Conservation (phyloP, 2,113 vertebrate species). For the Synchiropus splendidus region DNA sequence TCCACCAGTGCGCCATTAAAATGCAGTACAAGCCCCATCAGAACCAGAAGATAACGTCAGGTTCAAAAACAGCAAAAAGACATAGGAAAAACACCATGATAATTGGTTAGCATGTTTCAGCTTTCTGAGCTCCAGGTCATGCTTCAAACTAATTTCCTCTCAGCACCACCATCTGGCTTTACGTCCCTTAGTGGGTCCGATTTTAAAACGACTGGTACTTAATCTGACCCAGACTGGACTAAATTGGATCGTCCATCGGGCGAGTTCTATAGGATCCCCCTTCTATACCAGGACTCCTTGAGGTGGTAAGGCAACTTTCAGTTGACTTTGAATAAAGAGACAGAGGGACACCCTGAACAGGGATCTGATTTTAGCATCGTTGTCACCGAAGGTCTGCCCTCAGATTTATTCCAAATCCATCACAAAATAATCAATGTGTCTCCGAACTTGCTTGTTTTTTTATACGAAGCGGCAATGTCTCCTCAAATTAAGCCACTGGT, state of each 20-base stretch:
- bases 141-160: constrained; percentile 27
- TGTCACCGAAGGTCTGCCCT: no score
- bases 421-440: no score
- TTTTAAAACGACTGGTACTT: constrained; percentile 35
- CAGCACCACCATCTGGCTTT: constrained; percentile 13
- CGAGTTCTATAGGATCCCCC: constrained; percentile 25
- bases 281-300: no score
- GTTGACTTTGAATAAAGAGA: no score
- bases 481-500: no score
- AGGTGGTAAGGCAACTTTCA: no score
- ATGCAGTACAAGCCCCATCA: constrained; percentile 47
- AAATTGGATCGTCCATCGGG: constrained; percentile 26
- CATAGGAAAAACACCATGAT: constrained; percentile 9
- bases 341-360: no score
- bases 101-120: constrained; percentile 18
- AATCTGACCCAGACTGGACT: constrained; percentile 37
- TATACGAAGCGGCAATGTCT: no score
- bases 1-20: constrained; percentile 45
- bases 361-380: no score
- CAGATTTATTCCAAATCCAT: no score
- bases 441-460: no score
- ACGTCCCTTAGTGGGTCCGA: constrained; percentile 15
- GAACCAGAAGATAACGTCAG: constrained; percentile 31
- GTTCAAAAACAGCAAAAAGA: constrained; percentile 27
- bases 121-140: constrained; percentile 13